Percentiles rank a stretch among this genome's conserved stretches.
Conservation (phyloP, 2,113 vertebrate genomes). For the Cyrtonyx montezumae region DNA sequence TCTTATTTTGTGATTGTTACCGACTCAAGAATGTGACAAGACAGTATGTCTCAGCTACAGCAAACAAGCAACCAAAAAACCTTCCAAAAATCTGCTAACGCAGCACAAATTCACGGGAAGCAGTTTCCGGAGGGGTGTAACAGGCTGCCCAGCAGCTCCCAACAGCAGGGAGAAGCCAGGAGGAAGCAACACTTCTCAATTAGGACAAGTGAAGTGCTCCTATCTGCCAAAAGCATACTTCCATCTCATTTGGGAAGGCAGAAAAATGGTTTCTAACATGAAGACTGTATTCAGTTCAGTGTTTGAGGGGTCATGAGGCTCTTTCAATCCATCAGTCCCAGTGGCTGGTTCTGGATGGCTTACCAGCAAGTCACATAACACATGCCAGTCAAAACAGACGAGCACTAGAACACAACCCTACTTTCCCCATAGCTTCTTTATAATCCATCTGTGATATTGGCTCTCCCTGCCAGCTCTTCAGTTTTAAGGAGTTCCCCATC, state of each 20-base stretch:
- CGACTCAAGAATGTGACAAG: slow-evolving; percentile 10
- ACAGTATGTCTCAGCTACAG: not conserved
- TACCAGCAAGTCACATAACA: not conserved
- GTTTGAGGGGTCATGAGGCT: not conserved
- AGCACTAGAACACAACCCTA: not conserved
- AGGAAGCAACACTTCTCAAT: not conserved
- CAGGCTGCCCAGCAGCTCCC: not conserved
- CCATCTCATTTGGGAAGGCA: not conserved
- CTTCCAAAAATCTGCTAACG: not conserved
- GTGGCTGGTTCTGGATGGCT: not conserved
- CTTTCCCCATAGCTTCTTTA: not conserved
- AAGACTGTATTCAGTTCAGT: not conserved
- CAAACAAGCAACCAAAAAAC: not conserved
- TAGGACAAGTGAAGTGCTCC: not conserved
- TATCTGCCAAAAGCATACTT: not conserved
- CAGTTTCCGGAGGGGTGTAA: not conserved
- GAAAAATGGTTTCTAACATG: not conserved
- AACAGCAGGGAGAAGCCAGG: not conserved
- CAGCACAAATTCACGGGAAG: not conserved
- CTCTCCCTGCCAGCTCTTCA: slow-evolving; percentile 2
- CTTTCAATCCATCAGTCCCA: not conserved
- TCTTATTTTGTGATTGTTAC: slow-evolving; percentile 3
- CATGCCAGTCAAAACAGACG: not conserved
- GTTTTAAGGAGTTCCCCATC: slow-evolving; percentile 1
- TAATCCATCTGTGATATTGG: not conserved